These are phyloP conservation scores for Fragum whitleyi DNA, from an alignment of 2,888 invertebrate species.

Conservation along the genomic window DNA sequence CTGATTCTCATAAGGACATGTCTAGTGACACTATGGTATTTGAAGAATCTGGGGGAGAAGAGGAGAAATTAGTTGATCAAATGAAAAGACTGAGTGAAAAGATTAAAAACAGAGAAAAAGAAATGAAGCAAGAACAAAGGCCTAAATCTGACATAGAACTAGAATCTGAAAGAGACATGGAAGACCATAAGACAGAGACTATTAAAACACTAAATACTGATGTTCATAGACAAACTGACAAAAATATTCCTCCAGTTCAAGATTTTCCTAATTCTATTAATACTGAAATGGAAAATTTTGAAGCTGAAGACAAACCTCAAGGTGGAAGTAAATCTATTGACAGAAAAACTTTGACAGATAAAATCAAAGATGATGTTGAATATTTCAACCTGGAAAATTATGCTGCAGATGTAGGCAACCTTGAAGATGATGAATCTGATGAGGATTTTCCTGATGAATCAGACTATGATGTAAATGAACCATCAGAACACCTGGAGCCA, in stretches of 20 bases:
- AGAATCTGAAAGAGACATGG: background rate
- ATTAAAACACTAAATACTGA: background rate
- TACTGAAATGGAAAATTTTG: background rate
- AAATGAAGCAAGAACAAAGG: constrained; percentile 17
- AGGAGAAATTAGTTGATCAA: constrained; percentile 50
- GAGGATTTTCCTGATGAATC: constrained; percentile 25
- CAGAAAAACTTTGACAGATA: constrained; percentile 22
- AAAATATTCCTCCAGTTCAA: background rate
- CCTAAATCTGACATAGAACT: background rate
- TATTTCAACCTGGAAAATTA: background rate
- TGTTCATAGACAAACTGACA: constrained; percentile 5
- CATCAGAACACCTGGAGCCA: constrained; percentile 14
- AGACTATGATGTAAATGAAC: background rate
- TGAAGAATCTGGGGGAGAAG: constrained; percentile 53
- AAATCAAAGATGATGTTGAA: constrained; percentile 17
- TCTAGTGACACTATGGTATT: constrained; percentile 6
- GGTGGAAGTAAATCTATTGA: background rate
- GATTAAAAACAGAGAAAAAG: constrained; percentile 30
- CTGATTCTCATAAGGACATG: background rate
- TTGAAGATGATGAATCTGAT: constrained; percentile 10
- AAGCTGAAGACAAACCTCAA: background rate
- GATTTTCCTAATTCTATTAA: background rate
- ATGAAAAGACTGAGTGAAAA: constrained; percentile 59
- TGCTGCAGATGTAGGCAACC: background rate
- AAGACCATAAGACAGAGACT: background rate